Conservation (phyloP, 2,888 invertebrate species). For the Lithophane ornitopus region DNA sequence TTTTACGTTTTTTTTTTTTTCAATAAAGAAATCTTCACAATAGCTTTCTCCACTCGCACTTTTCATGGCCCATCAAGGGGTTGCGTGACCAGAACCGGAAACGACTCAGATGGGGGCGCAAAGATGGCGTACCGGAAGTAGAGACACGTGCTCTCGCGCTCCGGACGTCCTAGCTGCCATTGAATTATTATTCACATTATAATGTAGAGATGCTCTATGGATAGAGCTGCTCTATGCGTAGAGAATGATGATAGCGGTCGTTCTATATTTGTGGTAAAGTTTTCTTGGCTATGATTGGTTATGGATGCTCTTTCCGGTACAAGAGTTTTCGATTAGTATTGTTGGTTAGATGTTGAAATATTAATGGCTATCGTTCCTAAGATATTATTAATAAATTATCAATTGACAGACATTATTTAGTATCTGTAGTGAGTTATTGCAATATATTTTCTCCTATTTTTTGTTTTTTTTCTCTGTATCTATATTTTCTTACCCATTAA, state of each 20-base stretch:
- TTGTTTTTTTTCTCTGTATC: too few relatives aligned
- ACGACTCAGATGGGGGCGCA: constrained; percentile 78
- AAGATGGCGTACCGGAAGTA: constrained; percentile 89
- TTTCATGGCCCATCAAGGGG: constrained; percentile 83
- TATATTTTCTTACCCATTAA: neutral
- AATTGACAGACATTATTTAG: neutral
- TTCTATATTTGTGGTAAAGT: constrained; percentile 46
- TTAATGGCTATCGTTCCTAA: neutral
- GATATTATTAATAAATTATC: neutral
- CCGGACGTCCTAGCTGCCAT: constrained; percentile 88
- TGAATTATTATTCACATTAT: constrained; percentile 86
- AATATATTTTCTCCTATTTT: neutral
- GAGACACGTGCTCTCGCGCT: constrained; percentile 88
- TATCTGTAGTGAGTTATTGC: neutral
- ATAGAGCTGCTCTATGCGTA: constrained; percentile 41
- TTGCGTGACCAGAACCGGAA: constrained; percentile 86
- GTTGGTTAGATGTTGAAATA: neutral
- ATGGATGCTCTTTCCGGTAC: constrained; percentile 62
- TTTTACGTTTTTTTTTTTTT: too few relatives aligned
- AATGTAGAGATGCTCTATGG: constrained; percentile 54
- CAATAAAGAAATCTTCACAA: neutral
- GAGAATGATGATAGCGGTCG: constrained; percentile 13
- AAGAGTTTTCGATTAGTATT: constrained; percentile 66
- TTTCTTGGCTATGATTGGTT: constrained; percentile 56
- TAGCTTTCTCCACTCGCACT: constrained; percentile 49